A percentile compares a stretch with the other conserved stretches of the same genome.
phyloP scores from a whole-genome alignment of 2,113 vertebrate genomes.

The cat (Felis catus) region DNA sequence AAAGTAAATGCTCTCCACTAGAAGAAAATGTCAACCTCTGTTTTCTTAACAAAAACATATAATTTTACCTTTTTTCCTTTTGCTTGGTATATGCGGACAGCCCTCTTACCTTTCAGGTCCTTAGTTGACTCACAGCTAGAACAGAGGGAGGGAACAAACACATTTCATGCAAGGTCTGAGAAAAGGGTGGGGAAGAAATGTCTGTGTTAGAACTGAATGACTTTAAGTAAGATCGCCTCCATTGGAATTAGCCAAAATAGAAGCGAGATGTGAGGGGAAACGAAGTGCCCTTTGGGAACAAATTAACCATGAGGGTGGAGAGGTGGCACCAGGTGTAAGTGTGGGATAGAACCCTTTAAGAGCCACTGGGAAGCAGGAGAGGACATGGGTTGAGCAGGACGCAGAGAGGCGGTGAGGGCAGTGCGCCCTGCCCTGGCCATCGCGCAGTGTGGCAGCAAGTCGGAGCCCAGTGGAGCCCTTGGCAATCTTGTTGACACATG shows the following conservation, averaged over 20 bases:
- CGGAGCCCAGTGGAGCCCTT: not conserved
- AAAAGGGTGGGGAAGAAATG: not conserved
- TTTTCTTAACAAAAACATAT: slow-evolving; percentile 54
- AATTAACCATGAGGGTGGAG: not conserved
- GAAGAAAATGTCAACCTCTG: slow-evolving; percentile 55
- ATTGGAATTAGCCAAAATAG: not conserved
- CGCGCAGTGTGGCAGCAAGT: not conserved
- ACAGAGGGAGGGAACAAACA: not conserved
- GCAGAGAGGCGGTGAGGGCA: not conserved
- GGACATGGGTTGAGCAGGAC: not conserved
- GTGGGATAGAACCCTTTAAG: not conserved
- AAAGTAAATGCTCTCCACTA: not conserved
- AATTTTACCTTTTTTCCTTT: slow-evolving; percentile 5
- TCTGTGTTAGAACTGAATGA: not conserved
- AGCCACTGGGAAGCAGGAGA: not conserved
- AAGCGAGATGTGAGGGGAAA: not conserved
- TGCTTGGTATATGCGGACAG: slow-evolving; percentile 27
- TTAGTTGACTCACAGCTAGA: slow-evolving; percentile 56
- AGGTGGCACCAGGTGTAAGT: not conserved
- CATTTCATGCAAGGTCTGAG: slow-evolving; percentile 33
- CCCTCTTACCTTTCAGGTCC: slow-evolving; percentile 41
- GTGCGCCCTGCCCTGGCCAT: not conserved
- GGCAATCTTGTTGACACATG: not conserved
- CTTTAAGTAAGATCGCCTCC: not conserved
- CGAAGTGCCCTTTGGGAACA: not conserved